phyloP scores from a whole-genome alignment of 37 sponge, comb jelly and placozoan species.

The Diacarnus erythraeanus region DNA sequence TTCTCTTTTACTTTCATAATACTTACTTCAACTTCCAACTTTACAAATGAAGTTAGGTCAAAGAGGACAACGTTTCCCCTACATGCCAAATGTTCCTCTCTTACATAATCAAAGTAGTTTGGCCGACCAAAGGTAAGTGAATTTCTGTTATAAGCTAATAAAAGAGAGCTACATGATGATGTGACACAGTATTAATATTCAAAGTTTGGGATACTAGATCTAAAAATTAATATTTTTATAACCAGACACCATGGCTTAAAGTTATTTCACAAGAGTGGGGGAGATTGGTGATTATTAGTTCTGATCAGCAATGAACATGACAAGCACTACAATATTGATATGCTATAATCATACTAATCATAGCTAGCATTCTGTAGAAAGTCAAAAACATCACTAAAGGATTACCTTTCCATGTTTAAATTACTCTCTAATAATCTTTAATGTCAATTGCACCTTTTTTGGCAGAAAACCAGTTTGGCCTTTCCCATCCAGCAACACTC shows the following conservation, averaged over 20 bases:
- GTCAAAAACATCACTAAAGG: too few species aligned
- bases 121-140: slow-evolving; percentile 62
- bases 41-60: slow-evolving; percentile 79
- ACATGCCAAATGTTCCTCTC: slow-evolving; percentile 64
- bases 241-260: too few species aligned
- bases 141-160: slow-evolving; percentile 23
- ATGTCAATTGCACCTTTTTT: slow-evolving; percentile 2
- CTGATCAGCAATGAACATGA: background rate
- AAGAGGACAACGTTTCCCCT: slow-evolving; percentile 71
- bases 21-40: slow-evolving; percentile 68
- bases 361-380: too few species aligned
- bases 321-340: background rate
- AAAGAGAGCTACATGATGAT: too few species aligned
- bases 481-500: slow-evolving; percentile 68
- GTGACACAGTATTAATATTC: too few species aligned
- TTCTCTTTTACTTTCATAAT: background rate
- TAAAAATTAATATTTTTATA: too few species aligned
- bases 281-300: too few species aligned
- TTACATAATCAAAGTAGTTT: slow-evolving; percentile 59
- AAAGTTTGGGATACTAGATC: too few species aligned
- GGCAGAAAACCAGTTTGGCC: slow-evolving; percentile 72
- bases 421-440: background rate
- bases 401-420: too few species aligned
- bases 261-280: too few species aligned
- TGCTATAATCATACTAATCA: too few species aligned